phyloP scores from a whole-genome alignment of 2,797 vertebrate species.

The Ctenochaetus hawaiiensis region DNA sequence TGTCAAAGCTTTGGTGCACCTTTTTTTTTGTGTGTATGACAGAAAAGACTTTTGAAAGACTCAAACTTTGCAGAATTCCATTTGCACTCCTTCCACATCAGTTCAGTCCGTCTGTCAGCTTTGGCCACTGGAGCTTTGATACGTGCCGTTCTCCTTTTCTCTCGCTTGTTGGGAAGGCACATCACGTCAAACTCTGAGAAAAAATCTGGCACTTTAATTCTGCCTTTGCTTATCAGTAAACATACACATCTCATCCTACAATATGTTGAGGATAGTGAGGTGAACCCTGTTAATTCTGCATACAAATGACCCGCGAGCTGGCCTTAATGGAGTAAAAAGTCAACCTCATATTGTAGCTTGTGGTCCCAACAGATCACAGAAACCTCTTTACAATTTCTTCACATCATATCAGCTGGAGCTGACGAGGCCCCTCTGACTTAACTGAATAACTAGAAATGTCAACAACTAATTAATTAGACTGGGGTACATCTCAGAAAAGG shows the following conservation, averaged over 20 bases:
- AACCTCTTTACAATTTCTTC: conserved; percentile 59
- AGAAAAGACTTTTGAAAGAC: conserved; percentile 54
- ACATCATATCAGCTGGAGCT: conserved; percentile 58
- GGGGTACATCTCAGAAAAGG: conserved; percentile 65
- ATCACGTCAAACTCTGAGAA: conserved; percentile 29
- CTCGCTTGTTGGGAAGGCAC: conserved; percentile 32
- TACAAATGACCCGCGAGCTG: conserved; percentile 39
- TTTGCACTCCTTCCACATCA: conserved; percentile 64
- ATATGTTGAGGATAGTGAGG: conserved; percentile 11
- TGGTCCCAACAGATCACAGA: conserved; percentile 26
- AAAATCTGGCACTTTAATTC: conserved; percentile 27
- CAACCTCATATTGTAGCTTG: conserved; percentile 40
- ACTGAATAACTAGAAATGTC: conserved; percentile 73
- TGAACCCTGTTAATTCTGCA: conserved; percentile 38
- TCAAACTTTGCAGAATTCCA: conserved; percentile 31
- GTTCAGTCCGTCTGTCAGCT: conserved; percentile 48
- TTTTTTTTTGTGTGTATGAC: conserved; percentile 31
- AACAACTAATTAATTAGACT: conserved; percentile 76
- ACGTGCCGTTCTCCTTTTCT: conserved; percentile 18
- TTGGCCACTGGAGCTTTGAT: conserved; percentile 54
- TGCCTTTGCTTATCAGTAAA: conserved; percentile 46
- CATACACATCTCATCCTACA: conserved; percentile 25
- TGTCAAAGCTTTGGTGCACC: conserved; percentile 9
- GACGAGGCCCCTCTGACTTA: conserved; percentile 48
- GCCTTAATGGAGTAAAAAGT: conserved; percentile 38